Evolutionary conservation across 2,888 invertebrate genomes (phyloP).

Genomic region (Acrobasis repandana): DNA sequence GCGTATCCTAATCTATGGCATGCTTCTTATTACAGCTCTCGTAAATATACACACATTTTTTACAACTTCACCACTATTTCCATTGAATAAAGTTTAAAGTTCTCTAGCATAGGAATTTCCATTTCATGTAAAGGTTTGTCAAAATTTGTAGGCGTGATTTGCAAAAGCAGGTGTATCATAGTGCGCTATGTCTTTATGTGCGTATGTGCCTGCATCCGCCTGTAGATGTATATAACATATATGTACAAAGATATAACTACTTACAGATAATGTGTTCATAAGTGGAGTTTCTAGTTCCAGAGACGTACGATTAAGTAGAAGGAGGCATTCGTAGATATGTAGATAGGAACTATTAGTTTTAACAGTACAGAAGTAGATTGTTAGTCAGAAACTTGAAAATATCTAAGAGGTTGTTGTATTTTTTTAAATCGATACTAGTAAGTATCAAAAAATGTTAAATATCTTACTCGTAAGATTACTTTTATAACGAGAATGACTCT

Average conservation of each 20-base stretch:
- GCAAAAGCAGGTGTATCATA: conserved; percentile 67
- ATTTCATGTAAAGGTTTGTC: conserved; percentile 8
- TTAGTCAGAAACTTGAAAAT: too few relatives aligned
- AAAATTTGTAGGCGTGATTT: conserved; percentile 64
- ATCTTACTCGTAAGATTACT: too few relatives aligned
- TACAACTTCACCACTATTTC: conserved; percentile 23
- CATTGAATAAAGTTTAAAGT: conserved; percentile 27
- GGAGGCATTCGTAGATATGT: too few relatives aligned
- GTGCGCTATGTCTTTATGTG: conserved; percentile 56
- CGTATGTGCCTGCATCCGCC: conserved; percentile 31
- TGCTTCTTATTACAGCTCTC: conserved; percentile 29
- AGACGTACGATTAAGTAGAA: too few relatives aligned
- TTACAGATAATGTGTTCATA: neutral
- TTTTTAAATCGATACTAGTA: too few relatives aligned
- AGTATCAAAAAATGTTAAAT: too few relatives aligned
- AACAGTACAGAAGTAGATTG: too few relatives aligned
- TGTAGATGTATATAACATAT: conserved; percentile 14
- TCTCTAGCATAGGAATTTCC: conserved; percentile 1
- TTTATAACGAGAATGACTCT: too few relatives aligned
- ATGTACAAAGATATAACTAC: neutral
- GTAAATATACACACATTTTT: conserved; percentile 21
- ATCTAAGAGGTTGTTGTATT: too few relatives aligned
- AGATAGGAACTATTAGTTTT: too few relatives aligned
- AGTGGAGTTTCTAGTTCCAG: neutral
- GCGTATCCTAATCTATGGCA: conserved; percentile 24